Evolutionary conservation across 2,113 vertebrate genomes (phyloP), one percentile per base, ranked within the genome.

Genomic region (Passer montanus): DNA sequence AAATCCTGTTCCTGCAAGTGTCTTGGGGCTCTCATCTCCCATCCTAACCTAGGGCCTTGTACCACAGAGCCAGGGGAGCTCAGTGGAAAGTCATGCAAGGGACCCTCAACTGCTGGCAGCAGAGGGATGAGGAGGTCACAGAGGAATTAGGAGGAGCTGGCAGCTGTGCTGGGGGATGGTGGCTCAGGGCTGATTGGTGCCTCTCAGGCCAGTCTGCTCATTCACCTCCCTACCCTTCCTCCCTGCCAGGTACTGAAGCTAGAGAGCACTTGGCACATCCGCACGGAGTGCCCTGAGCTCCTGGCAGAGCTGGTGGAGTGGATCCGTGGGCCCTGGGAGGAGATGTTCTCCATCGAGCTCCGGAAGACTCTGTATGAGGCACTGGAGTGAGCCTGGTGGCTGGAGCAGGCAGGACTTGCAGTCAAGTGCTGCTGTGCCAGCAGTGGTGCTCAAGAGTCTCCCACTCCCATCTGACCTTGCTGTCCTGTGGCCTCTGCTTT

Each of bases 251-350:
- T 97, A 41, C 84, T 96, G 91, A 97, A 94, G 84, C 86, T 96
- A 66, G 96, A 97, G 94, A 97, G 80, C 89, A 94, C 94, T 63
- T 97, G 96, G 96, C 96, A 97, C 44, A 92, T 97, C 87, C 95
- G 91, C 47, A 96, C 96, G 23, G 93, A 94, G 80, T 89, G 96
- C 73, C 95, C 96, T 20, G 73, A 96, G 89, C 96, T 97, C 35
- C 80, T 97, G 86, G 27, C 3, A 21, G 73, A 94, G 83, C 73
- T 97, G 86, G 96, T 97, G 91, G 96, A 97, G 77, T 97, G 96
- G 96, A 97, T 97, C 80, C 96, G 96, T 0, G 1, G 31, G 62
- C 96, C 96, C 9, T 97, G 96, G 96, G 96, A 97, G 69, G 95
- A 97, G 86, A 96, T 97, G 96, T 97, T 96, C 89, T 97, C 94